phyloP scores from a whole-genome alignment of 2,888 invertebrate genomes.

The Malthinus flaveolus region DNA sequence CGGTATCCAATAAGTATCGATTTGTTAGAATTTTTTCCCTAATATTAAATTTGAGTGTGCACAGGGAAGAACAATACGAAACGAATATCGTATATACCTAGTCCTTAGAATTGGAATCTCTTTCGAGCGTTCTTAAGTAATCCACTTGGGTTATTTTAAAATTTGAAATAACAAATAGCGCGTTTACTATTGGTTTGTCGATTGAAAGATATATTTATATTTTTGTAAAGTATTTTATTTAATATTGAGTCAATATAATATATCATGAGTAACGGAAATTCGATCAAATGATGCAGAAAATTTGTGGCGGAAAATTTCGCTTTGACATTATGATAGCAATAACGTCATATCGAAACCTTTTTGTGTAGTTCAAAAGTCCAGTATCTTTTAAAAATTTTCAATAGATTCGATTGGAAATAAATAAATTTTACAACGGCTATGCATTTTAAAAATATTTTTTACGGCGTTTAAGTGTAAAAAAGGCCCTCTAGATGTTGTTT shows the following conservation, averaged over 20 bases:
- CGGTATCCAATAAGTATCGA: background rate
- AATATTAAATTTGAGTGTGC: background rate
- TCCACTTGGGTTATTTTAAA: too few species aligned
- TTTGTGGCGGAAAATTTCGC: conserved; percentile 12
- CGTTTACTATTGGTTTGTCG: too few species aligned
- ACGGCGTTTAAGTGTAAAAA: background rate
- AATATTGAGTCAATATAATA: conserved; percentile 12
- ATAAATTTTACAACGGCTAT: too few species aligned
- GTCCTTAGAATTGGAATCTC: too few species aligned
- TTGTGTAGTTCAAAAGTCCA: conserved; percentile 5
- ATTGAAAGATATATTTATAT: conserved; percentile 16
- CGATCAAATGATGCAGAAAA: conserved; percentile 18
- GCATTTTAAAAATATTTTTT: too few species aligned
- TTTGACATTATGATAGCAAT: conserved; percentile 17
- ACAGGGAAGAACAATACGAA: too few species aligned
- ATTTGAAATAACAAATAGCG: too few species aligned
- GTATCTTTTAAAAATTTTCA: conserved; percentile 1
- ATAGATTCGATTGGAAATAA: background rate
- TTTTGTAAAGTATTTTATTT: conserved; percentile 14
- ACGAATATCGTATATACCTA: too few species aligned
- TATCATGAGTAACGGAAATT: conserved; percentile 10
- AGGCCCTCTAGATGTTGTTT: conserved; percentile 4
- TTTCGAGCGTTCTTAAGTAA: too few species aligned
- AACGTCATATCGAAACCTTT: conserved; percentile 13
- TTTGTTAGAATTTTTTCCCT: background rate